Evolutionary conservation across 2,888 invertebrate genomes (phyloP).

Genomic region (Lasioglossum zephyrum): DNA sequence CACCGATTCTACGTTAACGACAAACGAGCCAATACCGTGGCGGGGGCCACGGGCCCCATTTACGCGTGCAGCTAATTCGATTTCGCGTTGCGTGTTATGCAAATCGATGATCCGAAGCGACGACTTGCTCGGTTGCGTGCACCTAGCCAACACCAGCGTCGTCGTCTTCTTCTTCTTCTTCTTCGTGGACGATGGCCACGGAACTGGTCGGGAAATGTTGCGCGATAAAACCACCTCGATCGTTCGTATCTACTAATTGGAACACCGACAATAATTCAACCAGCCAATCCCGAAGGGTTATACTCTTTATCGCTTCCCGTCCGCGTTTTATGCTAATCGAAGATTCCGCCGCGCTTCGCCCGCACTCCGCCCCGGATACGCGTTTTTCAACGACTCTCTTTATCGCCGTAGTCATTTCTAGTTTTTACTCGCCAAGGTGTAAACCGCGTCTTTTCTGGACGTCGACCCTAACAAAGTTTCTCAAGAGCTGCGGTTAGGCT

Average conservation of each 20-base stretch:
- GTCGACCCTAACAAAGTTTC: background rate
- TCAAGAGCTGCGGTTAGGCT: background rate
- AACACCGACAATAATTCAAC: constrained; percentile 42
- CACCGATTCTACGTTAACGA: constrained; percentile 17
- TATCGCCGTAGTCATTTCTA: background rate
- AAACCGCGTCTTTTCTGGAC: background rate
- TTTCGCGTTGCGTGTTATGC: constrained; percentile 59
- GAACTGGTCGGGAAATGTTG: constrained; percentile 43
- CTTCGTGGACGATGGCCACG: background rate
- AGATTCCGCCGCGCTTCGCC: background rate
- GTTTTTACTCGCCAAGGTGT: constrained; percentile 16
- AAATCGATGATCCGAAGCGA: constrained; percentile 49
- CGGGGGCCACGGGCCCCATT: constrained; percentile 1
- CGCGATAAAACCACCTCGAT: constrained; percentile 31
- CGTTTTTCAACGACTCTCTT: background rate
- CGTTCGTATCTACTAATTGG: constrained; percentile 46
- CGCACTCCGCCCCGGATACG: constrained; percentile 2
- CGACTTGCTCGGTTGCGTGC: constrained; percentile 35
- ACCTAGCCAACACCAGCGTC: background rate
- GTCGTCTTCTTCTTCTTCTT: background rate
- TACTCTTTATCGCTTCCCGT: constrained; percentile 24
- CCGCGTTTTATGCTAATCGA: constrained; percentile 25
- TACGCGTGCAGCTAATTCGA: constrained; percentile 55
- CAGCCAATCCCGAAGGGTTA: constrained; percentile 1
- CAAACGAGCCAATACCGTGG: constrained; percentile 23